These are phyloP conservation scores for Acinonyx jubatus DNA, from an alignment of 2,113 vertebrate genomes.

Conservation along the genomic window DNA sequence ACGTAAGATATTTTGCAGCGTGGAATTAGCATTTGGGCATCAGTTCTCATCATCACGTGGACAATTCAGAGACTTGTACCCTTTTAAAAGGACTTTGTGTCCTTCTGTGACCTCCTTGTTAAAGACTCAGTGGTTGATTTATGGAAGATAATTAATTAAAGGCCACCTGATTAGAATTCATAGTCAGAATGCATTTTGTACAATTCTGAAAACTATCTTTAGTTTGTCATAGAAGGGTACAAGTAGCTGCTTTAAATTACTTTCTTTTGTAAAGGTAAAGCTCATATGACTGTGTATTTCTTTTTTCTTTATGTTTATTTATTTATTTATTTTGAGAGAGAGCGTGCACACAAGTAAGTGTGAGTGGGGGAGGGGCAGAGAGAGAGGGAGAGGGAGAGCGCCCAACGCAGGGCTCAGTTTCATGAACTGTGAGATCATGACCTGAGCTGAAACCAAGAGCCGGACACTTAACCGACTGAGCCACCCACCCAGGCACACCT, in stretches of 20 bases:
- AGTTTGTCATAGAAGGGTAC: not conserved
- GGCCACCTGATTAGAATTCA: not conserved
- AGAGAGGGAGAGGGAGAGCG: too few relatives aligned
- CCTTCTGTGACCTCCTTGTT: conserved; percentile 25
- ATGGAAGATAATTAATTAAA: conserved; percentile 31
- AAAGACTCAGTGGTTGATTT: conserved; percentile 37
- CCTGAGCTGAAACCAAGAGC: too few relatives aligned
- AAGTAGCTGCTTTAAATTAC: not conserved
- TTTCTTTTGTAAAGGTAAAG: not conserved
- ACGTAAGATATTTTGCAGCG: not conserved
- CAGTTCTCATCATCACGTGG: not conserved
- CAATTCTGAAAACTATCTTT: conserved; percentile 28
- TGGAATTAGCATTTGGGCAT: not conserved
- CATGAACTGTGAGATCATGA: too few relatives aligned
- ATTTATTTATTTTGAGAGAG: too few relatives aligned
- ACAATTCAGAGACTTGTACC: not conserved
- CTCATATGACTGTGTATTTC: not conserved
- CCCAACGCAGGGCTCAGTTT: too few relatives aligned
- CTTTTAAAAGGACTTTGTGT: not conserved
- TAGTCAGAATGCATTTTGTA: conserved; percentile 33
- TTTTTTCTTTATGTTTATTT: not conserved
- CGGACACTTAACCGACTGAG: too few relatives aligned
- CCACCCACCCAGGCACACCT: not conserved
- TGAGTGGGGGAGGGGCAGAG: too few relatives aligned
- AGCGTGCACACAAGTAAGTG: too few relatives aligned